phyloP scores from a whole-genome alignment of 2,888 invertebrate species.

The Acleris holmiana region DNA sequence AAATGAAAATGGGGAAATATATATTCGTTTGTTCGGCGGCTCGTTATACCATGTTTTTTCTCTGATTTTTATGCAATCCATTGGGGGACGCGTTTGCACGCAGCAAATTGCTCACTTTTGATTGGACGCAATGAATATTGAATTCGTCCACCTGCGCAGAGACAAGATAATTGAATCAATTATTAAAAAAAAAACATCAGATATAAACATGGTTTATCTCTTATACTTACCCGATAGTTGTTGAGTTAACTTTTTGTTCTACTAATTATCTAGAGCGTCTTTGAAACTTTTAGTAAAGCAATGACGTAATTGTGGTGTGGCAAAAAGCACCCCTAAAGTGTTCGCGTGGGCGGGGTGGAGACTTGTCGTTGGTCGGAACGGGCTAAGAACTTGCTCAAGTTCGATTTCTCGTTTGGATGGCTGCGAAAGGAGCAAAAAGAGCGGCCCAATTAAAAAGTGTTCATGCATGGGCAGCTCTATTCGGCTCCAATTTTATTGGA shows the following conservation, averaged over 20 bases:
- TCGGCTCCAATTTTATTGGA: conserved; percentile 80
- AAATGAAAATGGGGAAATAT: conserved; percentile 79
- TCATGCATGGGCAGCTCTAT: conserved; percentile 80
- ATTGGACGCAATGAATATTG: conserved; percentile 54
- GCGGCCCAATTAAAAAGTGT: conserved; percentile 82
- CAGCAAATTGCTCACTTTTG: conserved; percentile 74
- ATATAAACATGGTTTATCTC: too few species aligned
- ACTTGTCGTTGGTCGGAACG: conserved; percentile 29
- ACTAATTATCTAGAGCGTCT: too few species aligned
- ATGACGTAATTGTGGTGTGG: too few species aligned
- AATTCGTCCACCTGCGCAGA: conserved; percentile 41
- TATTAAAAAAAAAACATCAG: too few species aligned
- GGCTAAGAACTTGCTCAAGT: conserved; percentile 62
- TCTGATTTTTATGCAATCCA: conserved; percentile 74
- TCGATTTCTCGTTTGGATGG: conserved; percentile 71
- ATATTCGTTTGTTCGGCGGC: conserved; percentile 71
- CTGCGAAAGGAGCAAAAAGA: conserved; percentile 73
- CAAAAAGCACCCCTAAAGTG: background rate
- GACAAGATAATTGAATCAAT: conserved; percentile 38
- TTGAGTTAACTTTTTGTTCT: too few species aligned
- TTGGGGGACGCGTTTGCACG: conserved; percentile 71
- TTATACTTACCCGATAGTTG: too few species aligned
- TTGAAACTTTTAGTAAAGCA: too few species aligned
- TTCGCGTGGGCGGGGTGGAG: background rate
- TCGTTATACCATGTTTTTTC: conserved; percentile 68